A percentile compares a stretch with the other conserved stretches of the same genome.
phyloP scores from a whole-genome alignment of 2,113 vertebrate species.

The Salminus brasiliensis region DNA sequence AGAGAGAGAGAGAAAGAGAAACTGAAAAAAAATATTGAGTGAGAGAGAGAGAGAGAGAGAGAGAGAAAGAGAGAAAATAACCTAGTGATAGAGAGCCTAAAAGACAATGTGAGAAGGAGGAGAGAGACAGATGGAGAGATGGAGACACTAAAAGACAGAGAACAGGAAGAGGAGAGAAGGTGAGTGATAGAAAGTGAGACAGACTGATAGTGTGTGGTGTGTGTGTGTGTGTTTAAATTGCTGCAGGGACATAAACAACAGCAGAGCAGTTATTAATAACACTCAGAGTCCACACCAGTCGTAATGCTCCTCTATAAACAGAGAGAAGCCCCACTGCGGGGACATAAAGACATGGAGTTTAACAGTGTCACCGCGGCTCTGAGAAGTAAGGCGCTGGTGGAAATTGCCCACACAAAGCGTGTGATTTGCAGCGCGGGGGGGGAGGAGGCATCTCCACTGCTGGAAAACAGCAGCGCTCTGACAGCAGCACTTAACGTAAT shows the following conservation, averaged over 20 bases:
- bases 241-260: conserved; percentile 6
- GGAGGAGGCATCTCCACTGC: background rate
- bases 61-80: no score
- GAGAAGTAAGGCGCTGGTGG: background rate
- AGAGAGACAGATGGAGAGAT: no score
- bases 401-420: conserved; percentile 20
- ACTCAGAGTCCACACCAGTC: conserved; percentile 7
- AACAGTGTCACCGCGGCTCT: conserved; percentile 17
- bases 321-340: conserved; percentile 19
- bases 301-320: conserved; percentile 38
- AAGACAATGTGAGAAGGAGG: no score
- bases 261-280: conserved; percentile 33
- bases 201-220: no score
- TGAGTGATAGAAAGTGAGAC: no score
- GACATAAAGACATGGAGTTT: conserved; percentile 24
- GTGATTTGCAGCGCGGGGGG: background rate
- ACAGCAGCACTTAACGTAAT: conserved; percentile 29
- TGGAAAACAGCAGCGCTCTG: background rate
- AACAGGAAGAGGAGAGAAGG: no score
- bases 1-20: no score
- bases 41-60: no score
- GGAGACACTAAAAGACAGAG: no score
- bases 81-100: no score
- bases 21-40: no score
- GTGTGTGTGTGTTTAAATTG: conserved; percentile 5